Conservation (phyloP, 2,888 invertebrate genomes). For the Andrena marginata region DNA sequence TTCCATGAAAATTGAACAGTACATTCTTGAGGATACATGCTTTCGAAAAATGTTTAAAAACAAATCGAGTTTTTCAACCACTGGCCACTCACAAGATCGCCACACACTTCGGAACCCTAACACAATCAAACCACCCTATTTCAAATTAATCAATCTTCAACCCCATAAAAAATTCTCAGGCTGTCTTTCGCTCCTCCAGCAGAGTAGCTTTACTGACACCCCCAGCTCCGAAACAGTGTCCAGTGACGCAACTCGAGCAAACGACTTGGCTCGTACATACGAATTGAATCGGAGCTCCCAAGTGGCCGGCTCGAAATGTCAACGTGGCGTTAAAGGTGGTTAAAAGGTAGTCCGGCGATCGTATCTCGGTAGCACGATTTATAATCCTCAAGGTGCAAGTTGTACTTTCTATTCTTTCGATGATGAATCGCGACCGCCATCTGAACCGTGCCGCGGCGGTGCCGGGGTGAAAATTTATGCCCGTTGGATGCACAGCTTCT, state of each 20-base stretch:
- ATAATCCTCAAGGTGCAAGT: slow-evolving; percentile 47
- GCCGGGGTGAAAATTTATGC: slow-evolving; percentile 41
- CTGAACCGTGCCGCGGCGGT: neutral
- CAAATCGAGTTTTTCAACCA: no score
- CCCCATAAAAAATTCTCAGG: no score
- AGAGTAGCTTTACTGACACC: no score
- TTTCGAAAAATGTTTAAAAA: no score
- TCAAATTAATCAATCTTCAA: no score
- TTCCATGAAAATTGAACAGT: no score
- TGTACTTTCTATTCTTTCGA: slow-evolving; percentile 52
- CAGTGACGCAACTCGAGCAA: neutral
- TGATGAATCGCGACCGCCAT: slow-evolving; percentile 37
- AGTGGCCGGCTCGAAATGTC: slow-evolving; percentile 30
- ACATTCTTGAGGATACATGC: no score
- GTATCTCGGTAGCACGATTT: slow-evolving; percentile 40
- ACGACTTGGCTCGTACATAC: neutral
- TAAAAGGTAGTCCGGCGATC: slow-evolving; percentile 17
- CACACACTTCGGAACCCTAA: no score
- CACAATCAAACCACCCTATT: no score
- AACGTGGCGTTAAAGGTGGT: slow-evolving; percentile 45
- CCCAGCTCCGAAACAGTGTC: neutral
- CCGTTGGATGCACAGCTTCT: slow-evolving; percentile 22
- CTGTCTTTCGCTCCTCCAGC: no score
- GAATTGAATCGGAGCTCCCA: slow-evolving; percentile 17
- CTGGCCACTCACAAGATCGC: no score